Evolutionary conservation across 1,140 invertebrate species (phyloP).

Genomic region (Drosophila lacteicornis): DNA sequence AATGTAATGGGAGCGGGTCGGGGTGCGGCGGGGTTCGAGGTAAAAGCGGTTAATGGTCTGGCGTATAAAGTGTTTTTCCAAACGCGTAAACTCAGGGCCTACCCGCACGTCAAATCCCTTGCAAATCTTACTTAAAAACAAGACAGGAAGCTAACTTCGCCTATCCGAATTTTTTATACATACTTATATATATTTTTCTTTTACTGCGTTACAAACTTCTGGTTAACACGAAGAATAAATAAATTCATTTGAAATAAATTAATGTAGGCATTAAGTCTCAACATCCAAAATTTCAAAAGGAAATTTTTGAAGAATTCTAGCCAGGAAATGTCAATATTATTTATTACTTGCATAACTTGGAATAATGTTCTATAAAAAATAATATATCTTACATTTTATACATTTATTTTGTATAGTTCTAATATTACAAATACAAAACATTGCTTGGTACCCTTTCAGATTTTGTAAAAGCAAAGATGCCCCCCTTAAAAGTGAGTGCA

Average conservation of each 20-base stretch:
- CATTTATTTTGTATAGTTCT: background rate
- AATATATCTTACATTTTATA: background rate
- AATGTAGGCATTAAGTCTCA: too few relatives aligned
- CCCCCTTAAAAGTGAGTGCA: background rate
- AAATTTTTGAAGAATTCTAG: background rate
- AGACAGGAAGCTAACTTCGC: too few relatives aligned
- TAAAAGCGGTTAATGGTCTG: slow-evolving; percentile 38
- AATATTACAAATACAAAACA: background rate
- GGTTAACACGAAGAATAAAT: background rate
- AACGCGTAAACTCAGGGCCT: background rate
- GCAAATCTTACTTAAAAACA: slow-evolving; percentile 12
- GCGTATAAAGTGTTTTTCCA: slow-evolving; percentile 25
- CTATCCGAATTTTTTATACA: too few relatives aligned
- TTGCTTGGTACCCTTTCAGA: background rate
- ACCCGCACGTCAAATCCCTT: slow-evolving; percentile 2
- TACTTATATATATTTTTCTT: too few relatives aligned
- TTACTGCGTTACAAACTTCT: too few relatives aligned
- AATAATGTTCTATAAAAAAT: background rate
- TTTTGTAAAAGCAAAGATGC: background rate
- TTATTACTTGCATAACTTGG: background rate
- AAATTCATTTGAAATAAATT: too few relatives aligned
- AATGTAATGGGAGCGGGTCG: background rate
- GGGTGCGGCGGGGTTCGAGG: background rate
- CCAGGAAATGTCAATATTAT: background rate
- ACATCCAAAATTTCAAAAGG: background rate